These are phyloP conservation scores for Zeugodacus cucurbitae DNA, from an alignment of 1,140 invertebrate genomes.

Conservation along the genomic window DNA sequence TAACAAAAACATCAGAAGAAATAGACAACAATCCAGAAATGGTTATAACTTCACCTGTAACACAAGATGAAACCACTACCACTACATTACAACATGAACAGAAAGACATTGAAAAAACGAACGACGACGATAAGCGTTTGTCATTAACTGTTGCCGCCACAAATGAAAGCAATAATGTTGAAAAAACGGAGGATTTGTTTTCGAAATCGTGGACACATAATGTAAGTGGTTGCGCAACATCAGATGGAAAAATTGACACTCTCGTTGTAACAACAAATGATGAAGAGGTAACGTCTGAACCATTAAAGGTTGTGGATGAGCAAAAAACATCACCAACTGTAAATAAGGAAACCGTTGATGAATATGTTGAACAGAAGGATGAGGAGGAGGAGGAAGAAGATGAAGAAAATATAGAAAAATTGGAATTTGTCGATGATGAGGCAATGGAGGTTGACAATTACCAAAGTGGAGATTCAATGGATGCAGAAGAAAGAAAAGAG, in stretches of 20 bases:
- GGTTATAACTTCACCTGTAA: neutral
- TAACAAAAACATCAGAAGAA: neutral
- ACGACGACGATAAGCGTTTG: neutral
- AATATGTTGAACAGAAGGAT: constrained; percentile 20
- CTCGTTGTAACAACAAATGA: constrained; percentile 34
- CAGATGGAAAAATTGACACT: constrained; percentile 17
- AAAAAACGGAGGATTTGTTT: neutral
- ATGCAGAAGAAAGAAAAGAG: constrained; percentile 50
- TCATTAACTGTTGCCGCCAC: neutral
- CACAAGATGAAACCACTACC: neutral
- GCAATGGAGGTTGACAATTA: constrained; percentile 52
- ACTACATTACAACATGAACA: neutral
- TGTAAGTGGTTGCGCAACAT: neutral
- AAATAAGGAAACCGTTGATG: neutral
- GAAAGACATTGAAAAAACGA: neutral
- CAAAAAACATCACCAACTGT: neutral
- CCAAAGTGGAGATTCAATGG: constrained; percentile 59
- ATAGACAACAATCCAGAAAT: neutral
- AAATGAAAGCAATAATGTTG: neutral
- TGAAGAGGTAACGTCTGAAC: constrained; percentile 3
- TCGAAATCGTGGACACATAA: constrained; percentile 23
- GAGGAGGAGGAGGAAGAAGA: constrained; percentile 36
- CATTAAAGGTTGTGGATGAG: neutral
- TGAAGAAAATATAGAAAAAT: constrained; percentile 13
- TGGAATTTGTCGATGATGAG: constrained; percentile 50